Base-by-base conservation (phyloP, 2,113 vertebrate genomes). In the Rhinopomastus cyanomelas region DNA sequence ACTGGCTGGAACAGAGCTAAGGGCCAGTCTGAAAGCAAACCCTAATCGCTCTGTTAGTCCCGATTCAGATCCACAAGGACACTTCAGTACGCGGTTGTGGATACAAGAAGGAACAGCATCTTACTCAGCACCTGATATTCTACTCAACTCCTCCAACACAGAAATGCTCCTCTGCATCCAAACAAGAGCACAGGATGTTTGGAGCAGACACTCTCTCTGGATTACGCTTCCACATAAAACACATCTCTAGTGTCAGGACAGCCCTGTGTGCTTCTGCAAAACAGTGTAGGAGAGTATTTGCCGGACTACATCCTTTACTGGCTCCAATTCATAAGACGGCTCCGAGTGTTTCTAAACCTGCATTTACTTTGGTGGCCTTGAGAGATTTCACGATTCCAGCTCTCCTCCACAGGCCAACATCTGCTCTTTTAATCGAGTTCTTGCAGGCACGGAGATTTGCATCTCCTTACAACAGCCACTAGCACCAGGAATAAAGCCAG, bases 21-120 rank as follows among this genome's bases (percentile, higher is more conserved):
- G 27, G 76, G 57, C 51, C 95, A 84, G 86, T 88, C 90, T 75
- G 69, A 17, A 25, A 34, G 44, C 77, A 81, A 51, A 11, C 1
- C 42, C 51, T 91, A 79, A 93, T 95, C 83, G 81, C 66, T 76
- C 34, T 62, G 87, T 81, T 88, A 91, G 91, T 87, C 78, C 71
- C 30, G 62, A 85, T 71, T 93, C 83, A 90, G 86, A 95, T 77
- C 83, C 87, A 94, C 71, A 84, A 73, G 56, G 48, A 86, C 68
- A 72, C 61, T 88, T 88, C 65, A 95, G 32, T 66, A 88, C 90
- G 66, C 81, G 84, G 37, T 59, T 84, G 83, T 73, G 78, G 73
- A 84, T 79, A 46, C 68, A 88, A 90, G 68, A 53, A 67, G 51
- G 73, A 89, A 91, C 69, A 55, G 86, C 77, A 89, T 88, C 73